phyloP scores from a whole-genome alignment of 2,113 vertebrate genomes.

The Micromys minutus region DNA sequence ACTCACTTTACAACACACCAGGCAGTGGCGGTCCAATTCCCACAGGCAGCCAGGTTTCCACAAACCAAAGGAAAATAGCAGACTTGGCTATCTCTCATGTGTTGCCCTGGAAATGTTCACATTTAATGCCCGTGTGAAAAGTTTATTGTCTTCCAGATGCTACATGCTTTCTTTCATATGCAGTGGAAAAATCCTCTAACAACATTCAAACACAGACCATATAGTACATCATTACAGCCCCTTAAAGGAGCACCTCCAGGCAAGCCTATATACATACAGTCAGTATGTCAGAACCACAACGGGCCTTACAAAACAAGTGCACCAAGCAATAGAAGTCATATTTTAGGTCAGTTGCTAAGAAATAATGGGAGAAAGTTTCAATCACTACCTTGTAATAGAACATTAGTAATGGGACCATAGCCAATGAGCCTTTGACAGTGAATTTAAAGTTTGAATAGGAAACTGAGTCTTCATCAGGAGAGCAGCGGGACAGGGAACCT shows the following conservation, averaged over 20 bases:
- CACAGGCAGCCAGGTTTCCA: neutral
- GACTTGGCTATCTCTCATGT: neutral
- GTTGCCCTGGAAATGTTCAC: conserved; percentile 11
- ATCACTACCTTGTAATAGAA: neutral
- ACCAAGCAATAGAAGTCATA: neutral
- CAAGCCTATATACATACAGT: neutral
- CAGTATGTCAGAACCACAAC: conserved; percentile 10
- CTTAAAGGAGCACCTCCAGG: neutral
- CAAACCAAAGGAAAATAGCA: neutral
- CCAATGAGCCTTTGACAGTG: conserved; percentile 11
- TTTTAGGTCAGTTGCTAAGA: conserved; percentile 28
- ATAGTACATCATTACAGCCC: conserved; percentile 54
- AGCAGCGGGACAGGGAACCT: neutral
- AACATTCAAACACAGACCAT: conserved; percentile 49
- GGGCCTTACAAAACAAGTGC: conserved; percentile 36
- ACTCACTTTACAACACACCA: neutral
- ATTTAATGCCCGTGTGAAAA: neutral
- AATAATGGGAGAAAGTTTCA: neutral
- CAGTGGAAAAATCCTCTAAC: conserved; percentile 54
- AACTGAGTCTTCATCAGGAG: neutral
- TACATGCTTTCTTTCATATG: neutral
- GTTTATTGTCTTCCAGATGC: neutral
- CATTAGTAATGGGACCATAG: neutral
- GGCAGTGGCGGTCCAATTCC: too few species aligned
- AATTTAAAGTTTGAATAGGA: neutral